Evolutionary conservation across 2,113 vertebrate species (phyloP).

Genomic region (Cyanoderma ruficeps): DNA sequence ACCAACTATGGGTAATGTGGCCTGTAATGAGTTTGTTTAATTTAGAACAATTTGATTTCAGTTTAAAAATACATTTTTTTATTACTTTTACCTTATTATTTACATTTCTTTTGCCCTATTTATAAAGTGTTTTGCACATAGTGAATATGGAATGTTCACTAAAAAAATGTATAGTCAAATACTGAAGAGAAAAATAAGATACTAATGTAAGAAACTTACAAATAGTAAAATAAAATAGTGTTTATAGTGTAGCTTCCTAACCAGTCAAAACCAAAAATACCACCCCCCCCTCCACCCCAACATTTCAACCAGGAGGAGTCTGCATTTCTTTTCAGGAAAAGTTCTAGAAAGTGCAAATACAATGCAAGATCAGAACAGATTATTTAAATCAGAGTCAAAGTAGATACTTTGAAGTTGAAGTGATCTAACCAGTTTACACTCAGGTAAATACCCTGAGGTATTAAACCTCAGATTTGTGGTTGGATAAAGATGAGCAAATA

Average conservation of each 20-base stretch:
- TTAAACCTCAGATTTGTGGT: not conserved
- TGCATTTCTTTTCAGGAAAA: not conserved
- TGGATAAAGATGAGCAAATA: not conserved
- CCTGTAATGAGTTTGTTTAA: not conserved
- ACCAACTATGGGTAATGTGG: not conserved
- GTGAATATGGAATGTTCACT: not conserved
- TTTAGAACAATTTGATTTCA: not conserved
- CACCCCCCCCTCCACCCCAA: rapidly evolving
- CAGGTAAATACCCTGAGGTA: not conserved
- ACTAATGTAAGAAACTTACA: not conserved
- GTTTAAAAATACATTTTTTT: not conserved
- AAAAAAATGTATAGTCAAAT: not conserved
- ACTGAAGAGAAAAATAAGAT: not conserved
- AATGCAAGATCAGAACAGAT: not conserved
- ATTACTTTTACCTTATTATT: not conserved
- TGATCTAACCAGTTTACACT: not conserved
- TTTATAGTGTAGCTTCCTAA: not conserved
- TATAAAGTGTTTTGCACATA: not conserved
- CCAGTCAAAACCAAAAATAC: not conserved
- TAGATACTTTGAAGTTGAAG: not conserved
- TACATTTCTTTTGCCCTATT: not conserved
- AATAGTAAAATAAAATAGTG: not conserved
- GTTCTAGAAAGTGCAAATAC: not conserved
- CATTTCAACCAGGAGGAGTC: not conserved
- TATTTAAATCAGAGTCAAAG: not conserved